A percentile compares a stretch with the other conserved stretches of the same genome.
These are phyloP conservation scores for Abrostola triplasia DNA, from an alignment of 2,888 invertebrate species.

Conservation along the genomic window DNA sequence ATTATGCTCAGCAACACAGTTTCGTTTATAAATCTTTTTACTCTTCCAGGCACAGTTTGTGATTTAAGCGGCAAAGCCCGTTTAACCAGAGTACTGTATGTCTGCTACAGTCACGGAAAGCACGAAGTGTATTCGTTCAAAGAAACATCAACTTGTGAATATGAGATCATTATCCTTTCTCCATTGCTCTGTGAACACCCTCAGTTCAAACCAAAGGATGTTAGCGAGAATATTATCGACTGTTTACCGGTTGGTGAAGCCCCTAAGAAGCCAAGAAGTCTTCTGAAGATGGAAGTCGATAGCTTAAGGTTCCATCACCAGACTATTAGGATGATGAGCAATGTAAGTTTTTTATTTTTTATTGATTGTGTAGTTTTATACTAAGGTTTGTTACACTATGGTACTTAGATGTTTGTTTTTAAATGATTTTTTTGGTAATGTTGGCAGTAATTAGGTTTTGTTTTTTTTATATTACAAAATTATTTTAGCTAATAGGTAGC, in stretches of 20 bases:
- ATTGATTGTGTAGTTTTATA: slow-evolving; percentile 29
- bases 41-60: slow-evolving; percentile 91
- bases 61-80: slow-evolving; percentile 96
- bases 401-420: not conserved
- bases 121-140: slow-evolving; percentile 97
- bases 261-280: slow-evolving; percentile 91
- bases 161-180: slow-evolving; percentile 96
- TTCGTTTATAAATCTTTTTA: not conserved
- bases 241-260: slow-evolving; percentile 91
- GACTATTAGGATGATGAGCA: slow-evolving; percentile 74
- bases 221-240: slow-evolving; percentile 92
- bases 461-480: no score
- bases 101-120: slow-evolving; percentile 96
- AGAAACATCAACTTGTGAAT: slow-evolving; percentile 97
- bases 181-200: slow-evolving; percentile 96
- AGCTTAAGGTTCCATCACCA: slow-evolving; percentile 91
- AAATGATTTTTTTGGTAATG: no score
- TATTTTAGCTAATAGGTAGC: no score
- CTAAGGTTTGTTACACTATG: slow-evolving; percentile 14
- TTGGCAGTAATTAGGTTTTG: no score
- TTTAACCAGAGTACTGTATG: slow-evolving; percentile 94
- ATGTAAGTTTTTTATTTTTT: slow-evolving; percentile 67
- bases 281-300: slow-evolving; percentile 92
- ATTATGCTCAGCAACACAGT: not conserved
- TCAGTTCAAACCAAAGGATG: slow-evolving; percentile 93